These are phyloP conservation scores for Lonchura striata DNA, from an alignment of 2,113 vertebrate genomes.

Conservation along the genomic window DNA sequence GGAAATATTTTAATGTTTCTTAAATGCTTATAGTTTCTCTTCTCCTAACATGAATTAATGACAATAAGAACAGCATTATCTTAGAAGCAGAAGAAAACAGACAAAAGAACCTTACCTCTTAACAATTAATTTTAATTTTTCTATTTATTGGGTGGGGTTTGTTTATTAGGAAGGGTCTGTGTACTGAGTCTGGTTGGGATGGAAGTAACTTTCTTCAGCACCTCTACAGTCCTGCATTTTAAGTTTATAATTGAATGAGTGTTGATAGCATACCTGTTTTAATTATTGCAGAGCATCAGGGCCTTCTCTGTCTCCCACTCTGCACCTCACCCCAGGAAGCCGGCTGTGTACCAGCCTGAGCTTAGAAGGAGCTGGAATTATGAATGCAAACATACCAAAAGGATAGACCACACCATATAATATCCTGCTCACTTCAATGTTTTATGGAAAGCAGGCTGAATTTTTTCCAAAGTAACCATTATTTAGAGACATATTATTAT, in stretches of 20 bases:
- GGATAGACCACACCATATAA: neutral
- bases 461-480: neutral
- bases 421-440: neutral
- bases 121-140: neutral
- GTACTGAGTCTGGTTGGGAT: neutral
- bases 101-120: neutral
- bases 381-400: neutral
- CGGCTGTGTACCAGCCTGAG: neutral
- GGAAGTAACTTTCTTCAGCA: neutral
- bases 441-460: accelerated
- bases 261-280: neutral
- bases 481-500: neutral
- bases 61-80: neutral
- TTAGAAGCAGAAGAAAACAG: neutral
- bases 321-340: neutral
- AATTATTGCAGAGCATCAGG: neutral
- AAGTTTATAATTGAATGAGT: neutral
- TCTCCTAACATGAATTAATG: neutral
- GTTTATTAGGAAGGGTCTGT: accelerated
- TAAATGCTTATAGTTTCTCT: neutral
- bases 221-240: neutral
- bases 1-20: neutral
- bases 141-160: accelerated
- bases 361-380: neutral
- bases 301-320: neutral